Base-by-base conservation (phyloP, 2,888 invertebrate genomes). In the Lysandra coridon region DNA sequence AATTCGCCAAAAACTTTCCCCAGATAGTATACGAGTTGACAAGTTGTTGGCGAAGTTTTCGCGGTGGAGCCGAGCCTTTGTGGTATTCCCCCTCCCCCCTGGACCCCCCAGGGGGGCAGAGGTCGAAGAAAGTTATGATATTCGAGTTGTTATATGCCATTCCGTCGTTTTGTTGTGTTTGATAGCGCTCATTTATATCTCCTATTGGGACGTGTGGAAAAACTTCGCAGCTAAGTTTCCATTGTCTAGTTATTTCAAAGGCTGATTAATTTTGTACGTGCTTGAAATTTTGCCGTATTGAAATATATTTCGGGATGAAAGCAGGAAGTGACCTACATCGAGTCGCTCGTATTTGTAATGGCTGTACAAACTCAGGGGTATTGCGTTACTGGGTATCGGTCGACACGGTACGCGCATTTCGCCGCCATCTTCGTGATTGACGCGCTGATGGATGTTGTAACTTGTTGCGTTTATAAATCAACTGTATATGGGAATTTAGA, bases 61-160 rank as follows among this genome's bases (percentile, higher is more conserved):
- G 49, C 75, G 75, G 75, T 49, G 44, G 44, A 49, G 40, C 30
- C 23, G 74, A 74, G 75, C 75, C 75, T 49, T 75, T 75, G 75
- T 14, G 53, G 75, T 53, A 44, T n/a, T 1, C 12, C 17, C 44
- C 69, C 33, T 23, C 3, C 69, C 69, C 69, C 33, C 1, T 7
- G 23, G 33, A 14, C 33, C 33, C 44, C 74, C 44, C n/a, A 2
- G 30, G 53, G 33, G 33, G 6, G 30, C 30, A 76, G 75, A 40
- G 14, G 53, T 30, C 64, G 64, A 33, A 14, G 69, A 33, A 69
- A 76, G 76, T 75, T 74, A 74, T 74, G 74, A 82, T 81, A 79
- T 82, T 81, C 80, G 80, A 74, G 23, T 64, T 69, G 33, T 69
- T 69, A 69, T 69, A 14, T 69, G 69, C 69, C 17, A 69, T 69